Evolutionary conservation across 2,797 vertebrate species (phyloP).

Genomic region (Rhynchonycteris naso): DNA sequence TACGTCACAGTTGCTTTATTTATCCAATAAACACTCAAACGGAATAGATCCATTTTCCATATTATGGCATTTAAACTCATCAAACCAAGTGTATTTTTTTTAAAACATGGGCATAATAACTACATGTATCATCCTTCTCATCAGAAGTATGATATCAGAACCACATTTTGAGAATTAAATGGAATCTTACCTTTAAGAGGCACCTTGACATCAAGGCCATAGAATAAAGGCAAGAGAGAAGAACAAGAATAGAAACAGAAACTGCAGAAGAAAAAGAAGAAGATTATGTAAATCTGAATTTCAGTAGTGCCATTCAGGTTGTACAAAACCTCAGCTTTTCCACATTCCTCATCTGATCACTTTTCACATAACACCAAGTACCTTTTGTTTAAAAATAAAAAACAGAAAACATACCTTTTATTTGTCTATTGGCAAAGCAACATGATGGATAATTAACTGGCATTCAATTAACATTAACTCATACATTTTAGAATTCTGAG

Average conservation of each 20-base stretch:
- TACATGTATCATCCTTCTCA: not conserved
- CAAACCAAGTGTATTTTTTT: not conserved
- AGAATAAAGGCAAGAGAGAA: conserved; percentile 99
- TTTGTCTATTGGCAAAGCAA: not conserved
- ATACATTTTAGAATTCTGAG: conserved; percentile 10
- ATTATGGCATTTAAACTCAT: not conserved
- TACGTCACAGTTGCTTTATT: not conserved
- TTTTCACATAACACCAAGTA: conserved; percentile 15
- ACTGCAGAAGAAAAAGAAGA: conserved; percentile 91
- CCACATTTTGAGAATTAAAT: conserved; percentile 75
- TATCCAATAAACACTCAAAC: not conserved
- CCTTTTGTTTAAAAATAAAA: not conserved
- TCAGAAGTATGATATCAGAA: conserved; percentile 35
- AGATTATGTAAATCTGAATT: conserved; percentile 76
- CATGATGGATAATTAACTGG: not conserved
- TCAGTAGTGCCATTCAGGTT: conserved; percentile 39
- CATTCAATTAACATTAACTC: not conserved
- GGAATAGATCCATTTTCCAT: not conserved
- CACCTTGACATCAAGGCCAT: conserved; percentile 99
- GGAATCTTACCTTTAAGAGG: conserved; percentile 93
- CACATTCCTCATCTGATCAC: not conserved
- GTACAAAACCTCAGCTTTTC: conserved; percentile 52
- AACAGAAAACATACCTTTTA: not conserved
- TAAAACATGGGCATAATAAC: not conserved
- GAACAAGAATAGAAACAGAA: conserved; percentile 99